phyloP scores from a whole-genome alignment of 2,888 invertebrate species.

The Cepaea hortensis region DNA sequence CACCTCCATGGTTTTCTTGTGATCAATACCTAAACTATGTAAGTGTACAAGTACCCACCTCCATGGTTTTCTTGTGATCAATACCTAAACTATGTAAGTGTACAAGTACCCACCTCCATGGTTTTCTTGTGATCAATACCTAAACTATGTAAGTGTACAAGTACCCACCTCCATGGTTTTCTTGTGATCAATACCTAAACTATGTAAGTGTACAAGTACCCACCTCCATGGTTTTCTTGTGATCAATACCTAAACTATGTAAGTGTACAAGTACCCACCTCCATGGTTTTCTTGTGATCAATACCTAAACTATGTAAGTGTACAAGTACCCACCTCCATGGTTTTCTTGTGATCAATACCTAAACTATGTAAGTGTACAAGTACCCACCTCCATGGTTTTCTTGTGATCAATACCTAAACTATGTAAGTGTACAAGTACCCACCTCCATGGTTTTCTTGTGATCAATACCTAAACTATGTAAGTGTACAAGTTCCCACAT shows the following conservation, averaged over 20 bases:
- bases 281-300: constrained; percentile 91
- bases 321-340: constrained; percentile 84
- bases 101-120: constrained; percentile 84
- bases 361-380: constrained; percentile 80
- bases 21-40: constrained; percentile 91
- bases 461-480: constrained; percentile 91
- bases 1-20: constrained; percentile 92
- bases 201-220: constrained; percentile 73
- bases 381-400: constrained; percentile 90
- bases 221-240: constrained; percentile 92
- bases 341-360: constrained; percentile 94
- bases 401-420: constrained; percentile 92
- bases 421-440: constrained; percentile 73
- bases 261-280: constrained; percentile 81
- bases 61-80: constrained; percentile 91
- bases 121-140: constrained; percentile 94
- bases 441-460: constrained; percentile 92
- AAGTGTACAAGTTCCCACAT: constrained; percentile 81
- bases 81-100: constrained; percentile 87
- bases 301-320: constrained; percentile 87
- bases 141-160: constrained; percentile 80
- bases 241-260: constrained; percentile 91
- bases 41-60: constrained; percentile 81
- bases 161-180: constrained; percentile 90
- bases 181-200: constrained; percentile 92